Conservation (phyloP, 2,113 vertebrate species). For the Cyphomyrus plagiostoma region DNA sequence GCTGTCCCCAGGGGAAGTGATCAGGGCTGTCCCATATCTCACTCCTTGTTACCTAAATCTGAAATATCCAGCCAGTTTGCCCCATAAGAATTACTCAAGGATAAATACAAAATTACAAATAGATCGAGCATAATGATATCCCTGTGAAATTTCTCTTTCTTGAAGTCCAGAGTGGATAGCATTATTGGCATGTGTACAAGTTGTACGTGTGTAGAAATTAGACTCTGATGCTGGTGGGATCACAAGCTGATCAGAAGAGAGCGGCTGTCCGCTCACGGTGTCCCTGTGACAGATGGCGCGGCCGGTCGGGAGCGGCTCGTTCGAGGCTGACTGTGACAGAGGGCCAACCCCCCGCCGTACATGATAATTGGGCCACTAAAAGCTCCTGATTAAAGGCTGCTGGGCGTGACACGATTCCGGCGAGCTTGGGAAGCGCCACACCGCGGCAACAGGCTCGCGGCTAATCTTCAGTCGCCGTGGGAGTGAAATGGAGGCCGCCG, state of each 20-base stretch:
- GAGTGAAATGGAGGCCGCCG: neutral
- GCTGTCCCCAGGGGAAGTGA: neutral
- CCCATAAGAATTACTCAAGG: neutral
- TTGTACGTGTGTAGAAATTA: neutral
- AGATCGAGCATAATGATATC: neutral
- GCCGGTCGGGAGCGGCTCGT: slow-evolving; percentile 45
- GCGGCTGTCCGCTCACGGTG: neutral
- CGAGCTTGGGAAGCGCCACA: slow-evolving; percentile 38
- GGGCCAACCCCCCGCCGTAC: slow-evolving; percentile 2
- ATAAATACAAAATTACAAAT: neutral
- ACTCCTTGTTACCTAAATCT: neutral
- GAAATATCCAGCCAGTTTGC: neutral
- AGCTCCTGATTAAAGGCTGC: slow-evolving; percentile 51
- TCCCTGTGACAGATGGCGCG: slow-evolving; percentile 48
- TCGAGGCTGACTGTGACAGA: slow-evolving; percentile 35
- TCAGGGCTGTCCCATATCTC: neutral
- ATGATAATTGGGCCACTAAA: slow-evolving; percentile 56
- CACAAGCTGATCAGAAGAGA: neutral
- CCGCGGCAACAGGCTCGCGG: slow-evolving; percentile 32
- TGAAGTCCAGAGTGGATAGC: neutral
- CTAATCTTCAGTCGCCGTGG: neutral
- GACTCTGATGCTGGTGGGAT: neutral
- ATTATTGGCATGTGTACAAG: neutral
- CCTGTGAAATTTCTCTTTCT: neutral
- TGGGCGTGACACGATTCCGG: slow-evolving; percentile 44